Base-by-base conservation (phyloP, 2,113 vertebrate species). In the Machaerirhynchus nigripectus region DNA sequence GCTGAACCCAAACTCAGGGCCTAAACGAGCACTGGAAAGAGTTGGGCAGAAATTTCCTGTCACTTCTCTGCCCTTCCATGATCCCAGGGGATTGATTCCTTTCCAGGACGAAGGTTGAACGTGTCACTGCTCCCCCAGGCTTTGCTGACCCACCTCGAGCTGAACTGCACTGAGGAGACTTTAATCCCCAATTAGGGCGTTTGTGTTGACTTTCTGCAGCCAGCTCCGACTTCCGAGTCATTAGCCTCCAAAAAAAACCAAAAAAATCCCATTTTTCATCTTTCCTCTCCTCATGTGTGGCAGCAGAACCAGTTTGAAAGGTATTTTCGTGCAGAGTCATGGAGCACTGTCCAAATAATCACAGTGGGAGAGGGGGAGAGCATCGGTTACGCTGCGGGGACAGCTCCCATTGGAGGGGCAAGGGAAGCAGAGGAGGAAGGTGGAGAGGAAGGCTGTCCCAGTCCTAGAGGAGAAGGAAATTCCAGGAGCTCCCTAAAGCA, bases 341-440 rank as follows among this genome's bases (percentile, higher is more conserved):
- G 24, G 55, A 17, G 33, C 47, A 23, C 26, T 52, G 87, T 60
- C 84, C 70, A 68, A 59, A 68, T n/a, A 75, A 85, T 50, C 52
- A 2, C 23, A 31, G 70, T 0, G 3, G 46, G 79, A 80, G 2
- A 26, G 35, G 53, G 15, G 31, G 37, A 35, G 26, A 74, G 37
- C 4, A 26, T 44, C 3, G 0, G 11, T 17, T 18, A 30, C 14
- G 0, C 64, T 70, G 59, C 0, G 0, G 42, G 57, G 33, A 70
- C 22, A 87, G 49, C 35, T 89, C 68, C 37, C 3, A 0, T 8
- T 64, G 23, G 26, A 21, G 4, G 14, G 47, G 47, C 0, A 1
- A 56, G 50, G 28, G 49, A 31, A 68, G 71, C 1, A 57, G 52
- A 47, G 55, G 39, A 89, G 56, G 60, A 65, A 78, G 57, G 42